Percentiles rank a stretch among this genome's conserved stretches.
phyloP scores from a whole-genome alignment of 2,113 vertebrate species.

The Lepus europaeus region DNA sequence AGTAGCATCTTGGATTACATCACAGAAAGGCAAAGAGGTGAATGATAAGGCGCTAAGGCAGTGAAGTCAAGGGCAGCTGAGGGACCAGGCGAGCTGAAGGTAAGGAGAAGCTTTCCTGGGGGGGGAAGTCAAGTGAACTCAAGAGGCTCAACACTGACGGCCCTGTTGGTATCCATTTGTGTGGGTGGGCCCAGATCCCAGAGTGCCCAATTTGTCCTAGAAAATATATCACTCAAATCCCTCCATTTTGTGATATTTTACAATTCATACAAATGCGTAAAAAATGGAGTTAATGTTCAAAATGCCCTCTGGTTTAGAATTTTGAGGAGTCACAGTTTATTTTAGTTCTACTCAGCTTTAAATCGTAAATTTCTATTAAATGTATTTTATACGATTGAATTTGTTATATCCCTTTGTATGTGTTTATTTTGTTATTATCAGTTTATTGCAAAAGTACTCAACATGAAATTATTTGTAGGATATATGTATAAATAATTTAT shows the following conservation, averaged over 20 bases:
- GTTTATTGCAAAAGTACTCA: conserved; percentile 3
- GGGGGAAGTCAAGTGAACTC: neutral
- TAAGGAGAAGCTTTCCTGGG: neutral
- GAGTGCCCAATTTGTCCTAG: neutral
- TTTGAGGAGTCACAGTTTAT: conserved; percentile 35
- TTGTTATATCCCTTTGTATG: neutral
- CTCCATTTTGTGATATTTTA: neutral
- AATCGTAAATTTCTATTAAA: neutral
- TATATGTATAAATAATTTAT: neutral
- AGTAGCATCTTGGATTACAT: neutral
- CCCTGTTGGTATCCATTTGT: neutral
- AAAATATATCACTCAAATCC: neutral
- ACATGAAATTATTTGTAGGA: neutral
- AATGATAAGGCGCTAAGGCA: neutral
- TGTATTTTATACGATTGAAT: neutral
- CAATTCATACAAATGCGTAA: neutral
- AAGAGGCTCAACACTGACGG: neutral
- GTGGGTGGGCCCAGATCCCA: neutral
- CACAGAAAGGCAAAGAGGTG: neutral
- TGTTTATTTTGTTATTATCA: conserved; percentile 1
- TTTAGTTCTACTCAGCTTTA: conserved; percentile 19
- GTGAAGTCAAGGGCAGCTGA: neutral
- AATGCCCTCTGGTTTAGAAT: conserved; percentile 46
- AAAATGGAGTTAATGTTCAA: neutral
- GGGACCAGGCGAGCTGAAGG: neutral